Conservation (phyloP, 1,140 invertebrate species). For the Lasioglossum albipes region DNA sequence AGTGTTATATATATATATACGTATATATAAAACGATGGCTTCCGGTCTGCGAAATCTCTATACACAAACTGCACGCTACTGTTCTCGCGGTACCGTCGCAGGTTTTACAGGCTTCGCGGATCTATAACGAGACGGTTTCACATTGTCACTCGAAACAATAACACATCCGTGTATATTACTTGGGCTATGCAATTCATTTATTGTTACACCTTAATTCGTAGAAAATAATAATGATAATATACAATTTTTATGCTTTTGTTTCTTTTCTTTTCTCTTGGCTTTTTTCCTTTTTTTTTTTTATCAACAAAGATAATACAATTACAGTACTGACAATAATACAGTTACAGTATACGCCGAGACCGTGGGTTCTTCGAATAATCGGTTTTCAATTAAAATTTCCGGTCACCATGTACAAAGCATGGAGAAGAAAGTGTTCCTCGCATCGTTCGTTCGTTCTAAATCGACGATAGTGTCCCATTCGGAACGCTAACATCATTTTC, state of each 20-base stretch:
- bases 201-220: slow-evolving; percentile 72
- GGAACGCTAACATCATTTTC: no score
- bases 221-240: slow-evolving; percentile 74
- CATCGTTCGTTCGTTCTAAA: no score
- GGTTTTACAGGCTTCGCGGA: neutral
- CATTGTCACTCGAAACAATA: neutral
- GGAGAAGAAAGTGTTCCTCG: no score
- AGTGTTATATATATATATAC: neutral
- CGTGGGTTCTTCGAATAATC: slow-evolving; percentile 41
- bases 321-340: slow-evolving; percentile 47
- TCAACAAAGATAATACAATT: slow-evolving; percentile 53
- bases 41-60: neutral
- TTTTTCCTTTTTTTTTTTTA: slow-evolving; percentile 6
- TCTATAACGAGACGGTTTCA: neutral
- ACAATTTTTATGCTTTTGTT: slow-evolving; percentile 52
- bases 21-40: neutral
- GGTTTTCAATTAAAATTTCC: slow-evolving; percentile 31
- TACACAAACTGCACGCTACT: neutral
- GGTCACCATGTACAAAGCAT: slow-evolving; percentile 1
- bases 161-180: neutral
- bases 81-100: neutral
- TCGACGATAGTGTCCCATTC: no score
- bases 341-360: slow-evolving; percentile 55
- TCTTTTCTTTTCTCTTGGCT: slow-evolving; percentile 20
- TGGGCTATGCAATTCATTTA: slow-evolving; percentile 66